These are phyloP conservation scores for Eustalomyia histrio DNA, from an alignment of 2,888 invertebrate species.

Conservation along the genomic window DNA sequence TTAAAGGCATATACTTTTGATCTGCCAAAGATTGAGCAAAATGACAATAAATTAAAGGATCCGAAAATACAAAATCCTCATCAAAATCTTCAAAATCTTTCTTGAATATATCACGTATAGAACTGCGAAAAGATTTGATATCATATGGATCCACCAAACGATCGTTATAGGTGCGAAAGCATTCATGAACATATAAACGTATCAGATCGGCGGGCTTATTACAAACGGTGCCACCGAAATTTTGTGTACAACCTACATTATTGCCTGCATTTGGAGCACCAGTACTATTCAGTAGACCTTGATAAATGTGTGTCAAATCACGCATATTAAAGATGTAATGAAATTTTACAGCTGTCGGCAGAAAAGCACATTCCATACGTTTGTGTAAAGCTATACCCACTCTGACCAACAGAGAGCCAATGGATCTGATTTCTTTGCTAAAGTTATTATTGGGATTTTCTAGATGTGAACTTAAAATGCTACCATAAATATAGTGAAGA, in stretches of 20 bases:
- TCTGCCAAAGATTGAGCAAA: conserved; percentile 90
- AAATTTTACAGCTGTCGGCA: conserved; percentile 96
- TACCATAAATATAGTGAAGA: conserved; percentile 89
- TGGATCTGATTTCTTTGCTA: conserved; percentile 76
- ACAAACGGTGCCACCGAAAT: conserved; percentile 78
- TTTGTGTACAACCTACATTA: conserved; percentile 50
- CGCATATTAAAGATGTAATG: conserved; percentile 96
- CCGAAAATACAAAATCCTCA: conserved; percentile 86
- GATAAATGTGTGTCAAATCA: conserved; percentile 95
- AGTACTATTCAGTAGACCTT: conserved; percentile 92
- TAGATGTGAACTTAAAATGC: conserved; percentile 89
- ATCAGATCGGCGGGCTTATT: conserved; percentile 86
- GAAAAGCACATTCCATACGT: conserved; percentile 87
- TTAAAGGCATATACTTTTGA: conserved; percentile 92
- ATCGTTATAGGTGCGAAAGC: conserved; percentile 93
- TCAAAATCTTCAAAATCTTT: conserved; percentile 90
- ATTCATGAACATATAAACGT: conserved; percentile 94
- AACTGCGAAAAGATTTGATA: conserved; percentile 86
- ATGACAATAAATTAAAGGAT: conserved; percentile 93
- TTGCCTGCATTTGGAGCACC: conserved; percentile 82
- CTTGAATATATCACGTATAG: conserved; percentile 88
- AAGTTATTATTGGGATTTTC: conserved; percentile 85
- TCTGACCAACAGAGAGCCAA: conserved; percentile 80
- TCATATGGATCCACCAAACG: conserved; percentile 91
- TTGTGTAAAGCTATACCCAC: conserved; percentile 89